phyloP scores from a whole-genome alignment of 2,797 vertebrate genomes.

The Mallotus villosus region DNA sequence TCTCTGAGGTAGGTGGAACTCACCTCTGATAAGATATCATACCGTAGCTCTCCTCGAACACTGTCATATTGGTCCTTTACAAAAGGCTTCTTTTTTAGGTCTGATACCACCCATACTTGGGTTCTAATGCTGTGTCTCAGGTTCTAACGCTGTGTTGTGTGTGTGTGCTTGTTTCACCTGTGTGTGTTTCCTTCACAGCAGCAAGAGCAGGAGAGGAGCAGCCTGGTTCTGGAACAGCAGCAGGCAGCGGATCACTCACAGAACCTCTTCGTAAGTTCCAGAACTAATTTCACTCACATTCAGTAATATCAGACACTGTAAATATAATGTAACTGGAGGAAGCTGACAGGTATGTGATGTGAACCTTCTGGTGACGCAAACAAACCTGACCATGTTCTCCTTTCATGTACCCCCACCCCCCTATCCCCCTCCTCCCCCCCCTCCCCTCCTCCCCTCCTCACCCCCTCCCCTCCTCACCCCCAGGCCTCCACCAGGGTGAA shows the following conservation, averaged over 20 bases:
- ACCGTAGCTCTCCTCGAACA: background rate
- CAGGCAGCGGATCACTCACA: constrained; percentile 30
- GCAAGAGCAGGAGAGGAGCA: constrained; percentile 65
- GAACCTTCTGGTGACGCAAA: background rate
- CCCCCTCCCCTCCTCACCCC: constrained; percentile 12
- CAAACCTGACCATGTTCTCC: background rate
- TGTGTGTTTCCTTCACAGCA: constrained; percentile 63
- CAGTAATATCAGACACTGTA: no score
- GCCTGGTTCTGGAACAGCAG: constrained; percentile 65
- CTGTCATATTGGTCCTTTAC: no score
- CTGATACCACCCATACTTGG: no score
- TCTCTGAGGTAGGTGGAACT: constrained; percentile 63
- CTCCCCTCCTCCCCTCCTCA: constrained; percentile 2
- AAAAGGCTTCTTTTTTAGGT: no score
- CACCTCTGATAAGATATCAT: constrained; percentile 6
- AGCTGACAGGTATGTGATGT: no score
- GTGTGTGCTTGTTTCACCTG: constrained; percentile 24
- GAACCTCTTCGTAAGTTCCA: background rate
- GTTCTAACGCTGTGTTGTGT: no score
- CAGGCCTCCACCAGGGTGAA: constrained; percentile 67
- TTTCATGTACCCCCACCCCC: constrained; percentile 19
- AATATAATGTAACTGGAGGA: no score
- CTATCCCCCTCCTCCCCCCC: constrained; percentile 5
- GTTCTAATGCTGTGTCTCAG: no score
- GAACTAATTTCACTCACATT: background rate